Evolutionary conservation across 2,113 vertebrate genomes (phyloP), one percentile per base, ranked within the genome.

Genomic region (Symphodus melops): DNA sequence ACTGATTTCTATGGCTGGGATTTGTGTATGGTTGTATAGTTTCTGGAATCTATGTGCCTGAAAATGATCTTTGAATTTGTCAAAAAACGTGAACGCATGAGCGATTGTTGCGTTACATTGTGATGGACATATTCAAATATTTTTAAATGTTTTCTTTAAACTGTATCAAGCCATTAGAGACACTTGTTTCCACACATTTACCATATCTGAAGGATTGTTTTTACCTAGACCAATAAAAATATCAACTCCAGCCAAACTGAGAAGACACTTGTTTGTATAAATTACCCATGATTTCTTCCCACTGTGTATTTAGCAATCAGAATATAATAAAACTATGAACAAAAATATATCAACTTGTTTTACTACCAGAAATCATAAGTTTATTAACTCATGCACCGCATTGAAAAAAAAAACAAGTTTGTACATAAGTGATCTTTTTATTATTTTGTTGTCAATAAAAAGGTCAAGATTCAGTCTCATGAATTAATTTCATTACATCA

Each of bases 391-490:
- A 33, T 33, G 28, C 11, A 41, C 16, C 55, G 39, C 20, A 62
- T 61, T 25, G 42, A 44, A 57, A 28, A 6, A 85, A 74, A 60
- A 44, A 23, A 82, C 83, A n/a, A 51, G 89, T 91, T 91, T 88
- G 82, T 93, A 93, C 86, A 91, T 86, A 93, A 93, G 84, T 91
- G 88, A 84, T 86, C 71, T 87, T 91, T 90, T 90, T 82, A 78
- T 89, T 87, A 82, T 90, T 90, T 84, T 72, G 75, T 89, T 67
- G 86, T 93, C 88, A 83, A 93, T 93, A 93, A 93, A 93, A 92
- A 93, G 90, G 91, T 92, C 89, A 92, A 92, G 89, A 89, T 91
- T 93, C 88, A 90, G 88, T 92, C 84, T 84, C 86, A 91, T 92
- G 84, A 92, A 89, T 92, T 88, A 83, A 89, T 87, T 75, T 90